Evolutionary conservation across 2,888 invertebrate genomes (phyloP), one percentile per base, ranked within the genome.

Genomic region (Troides aeacus): DNA sequence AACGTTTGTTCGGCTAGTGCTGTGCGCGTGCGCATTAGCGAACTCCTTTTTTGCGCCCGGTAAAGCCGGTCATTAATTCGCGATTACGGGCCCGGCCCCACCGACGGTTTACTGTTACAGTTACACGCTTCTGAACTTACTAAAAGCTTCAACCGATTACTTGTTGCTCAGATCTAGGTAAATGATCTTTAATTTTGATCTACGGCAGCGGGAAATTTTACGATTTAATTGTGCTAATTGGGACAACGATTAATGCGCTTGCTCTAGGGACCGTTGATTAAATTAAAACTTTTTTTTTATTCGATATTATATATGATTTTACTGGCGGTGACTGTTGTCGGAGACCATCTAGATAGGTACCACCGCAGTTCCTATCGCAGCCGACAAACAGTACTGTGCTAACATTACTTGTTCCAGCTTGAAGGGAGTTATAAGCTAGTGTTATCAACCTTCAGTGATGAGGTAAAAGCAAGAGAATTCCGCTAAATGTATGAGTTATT

Each of bases 21-120:
- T 8, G 56, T 10, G n/a, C 56, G 56, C n/a, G 56, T 21, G 65
- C 58, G 68, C 72, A 72, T 73, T 72, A 71, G 71, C 56, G 62
- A 64, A 69, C 73, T 76, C 76, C 46, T 46, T 46, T 46, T 76
- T 75, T 69, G 68, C 72, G 71, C 74, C 70, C 73, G 74, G 74
- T 72, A 74, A 74, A 74, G 68, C 74, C 77, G 73, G 84, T 83
- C 88, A 88, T 89, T 86, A 89, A 86, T 87, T 84, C 76, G 79
- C 86, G 84, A 88, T 88, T 88, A 87, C 78, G 81, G 75, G 78
- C 77, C 46, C 46, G 15, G 46, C 71, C 71, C 61, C 66, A 36
- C 72, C 66, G 71, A 57, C 73, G 10, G 59, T 58, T 63, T 64
- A 71, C 71, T 61, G 71, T 71, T 61, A 70, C 46, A 64, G 58